Evolutionary conservation across 2,888 invertebrate genomes (phyloP).

Genomic region (Caenorhabditis zanzibari): DNA sequence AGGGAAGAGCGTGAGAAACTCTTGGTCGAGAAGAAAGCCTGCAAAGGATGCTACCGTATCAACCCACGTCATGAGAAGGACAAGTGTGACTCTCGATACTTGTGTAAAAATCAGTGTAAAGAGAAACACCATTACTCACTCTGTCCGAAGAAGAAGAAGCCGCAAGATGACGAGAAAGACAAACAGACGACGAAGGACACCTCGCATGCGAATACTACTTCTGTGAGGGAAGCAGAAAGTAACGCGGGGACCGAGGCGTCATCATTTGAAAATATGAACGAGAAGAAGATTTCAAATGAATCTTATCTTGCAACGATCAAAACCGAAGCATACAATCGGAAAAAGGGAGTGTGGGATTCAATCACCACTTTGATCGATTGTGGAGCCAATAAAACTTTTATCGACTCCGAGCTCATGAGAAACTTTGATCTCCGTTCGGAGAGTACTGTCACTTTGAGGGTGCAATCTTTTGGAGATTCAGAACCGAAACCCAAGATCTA

Average conservation of each 20-base stretch:
- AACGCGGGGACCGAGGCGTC: too few relatives aligned
- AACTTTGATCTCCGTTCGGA: neutral
- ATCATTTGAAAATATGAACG: neutral
- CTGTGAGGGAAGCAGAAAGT: too few relatives aligned
- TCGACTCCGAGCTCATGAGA: neutral
- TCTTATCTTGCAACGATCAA: slow-evolving; percentile 3
- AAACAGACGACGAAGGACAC: neutral
- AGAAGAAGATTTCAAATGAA: neutral
- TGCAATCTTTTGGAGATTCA: too few relatives aligned
- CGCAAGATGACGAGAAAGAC: too few relatives aligned
- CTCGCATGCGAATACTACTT: neutral
- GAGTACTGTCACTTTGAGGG: too few relatives aligned
- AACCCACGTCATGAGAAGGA: neutral
- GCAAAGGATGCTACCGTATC: slow-evolving; percentile 11
- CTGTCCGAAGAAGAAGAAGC: neutral
- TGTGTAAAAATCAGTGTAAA: neutral
- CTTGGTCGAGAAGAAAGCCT: slow-evolving; percentile 5
- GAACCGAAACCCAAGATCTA: neutral
- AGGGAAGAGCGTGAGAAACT: neutral
- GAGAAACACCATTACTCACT: slow-evolving; percentile 1
- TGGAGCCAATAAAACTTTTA: neutral
- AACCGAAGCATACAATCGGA: neutral
- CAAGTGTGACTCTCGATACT: neutral
- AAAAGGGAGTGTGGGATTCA: neutral
- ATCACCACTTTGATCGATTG: neutral